Percentiles rank a stretch among this genome's conserved stretches.
Conservation (phyloP, 2,888 invertebrate genomes). For the Idaea aversata region DNA sequence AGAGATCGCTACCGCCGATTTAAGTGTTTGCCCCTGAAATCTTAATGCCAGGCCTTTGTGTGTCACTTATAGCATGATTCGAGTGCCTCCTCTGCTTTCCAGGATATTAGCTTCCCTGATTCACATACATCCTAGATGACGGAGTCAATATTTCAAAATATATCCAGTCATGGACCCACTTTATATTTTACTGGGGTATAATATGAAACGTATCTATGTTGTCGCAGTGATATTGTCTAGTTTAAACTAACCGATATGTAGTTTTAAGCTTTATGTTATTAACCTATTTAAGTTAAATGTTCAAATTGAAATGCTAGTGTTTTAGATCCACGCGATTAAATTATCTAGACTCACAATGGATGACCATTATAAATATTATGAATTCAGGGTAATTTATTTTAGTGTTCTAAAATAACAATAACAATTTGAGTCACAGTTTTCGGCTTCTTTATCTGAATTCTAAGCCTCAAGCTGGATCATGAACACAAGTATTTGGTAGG, state of each 20-base stretch:
- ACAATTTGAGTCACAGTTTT: neutral
- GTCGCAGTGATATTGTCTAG: constrained; percentile 17
- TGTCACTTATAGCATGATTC: constrained; percentile 76
- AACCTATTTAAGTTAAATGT: constrained; percentile 46
- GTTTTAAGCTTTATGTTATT: constrained; percentile 54
- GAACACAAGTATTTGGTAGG: constrained; percentile 48
- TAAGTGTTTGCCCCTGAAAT: constrained; percentile 53
- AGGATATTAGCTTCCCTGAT: constrained; percentile 33
- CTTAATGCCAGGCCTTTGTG: constrained; percentile 74
- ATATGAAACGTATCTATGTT: constrained; percentile 19
- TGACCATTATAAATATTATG: too few relatives aligned
- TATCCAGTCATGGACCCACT: neutral
- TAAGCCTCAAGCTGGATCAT: constrained; percentile 1
- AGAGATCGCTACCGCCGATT: constrained; percentile 45
- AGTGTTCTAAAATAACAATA: neutral
- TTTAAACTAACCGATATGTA: constrained; percentile 24
- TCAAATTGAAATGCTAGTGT: constrained; percentile 49
- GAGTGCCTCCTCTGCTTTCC: constrained; percentile 48
- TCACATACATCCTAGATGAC: constrained; percentile 9
- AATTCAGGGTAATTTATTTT: too few relatives aligned
- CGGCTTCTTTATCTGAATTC: neutral
- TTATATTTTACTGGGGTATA: constrained; percentile 12
- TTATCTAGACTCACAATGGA: neutral
- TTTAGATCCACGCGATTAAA: constrained; percentile 24
- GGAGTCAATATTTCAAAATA: neutral